A percentile compares a stretch with the other conserved stretches of the same genome.
Conservation (phyloP, 2,113 vertebrate genomes). For the Lipophrys pholis region DNA sequence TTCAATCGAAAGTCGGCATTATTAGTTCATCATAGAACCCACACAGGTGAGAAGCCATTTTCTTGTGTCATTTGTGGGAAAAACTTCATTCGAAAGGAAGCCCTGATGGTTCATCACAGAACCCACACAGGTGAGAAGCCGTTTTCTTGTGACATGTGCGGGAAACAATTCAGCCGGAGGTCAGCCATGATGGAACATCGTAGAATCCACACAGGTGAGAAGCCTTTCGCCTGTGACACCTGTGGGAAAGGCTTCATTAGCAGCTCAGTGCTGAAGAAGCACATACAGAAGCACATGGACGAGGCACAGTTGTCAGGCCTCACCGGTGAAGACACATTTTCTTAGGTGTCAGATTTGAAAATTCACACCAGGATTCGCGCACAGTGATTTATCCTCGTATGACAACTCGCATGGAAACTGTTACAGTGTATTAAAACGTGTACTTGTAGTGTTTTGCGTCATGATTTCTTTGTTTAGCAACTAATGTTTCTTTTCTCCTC, state of each 20-base stretch:
- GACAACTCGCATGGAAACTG: too few species aligned
- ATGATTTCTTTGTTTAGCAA: background rate
- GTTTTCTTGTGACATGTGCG: too few species aligned
- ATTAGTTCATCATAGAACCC: background rate
- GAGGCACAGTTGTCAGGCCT: background rate
- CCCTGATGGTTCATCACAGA: too few species aligned
- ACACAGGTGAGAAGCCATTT: conserved; percentile 14
- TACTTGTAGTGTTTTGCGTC: too few species aligned
- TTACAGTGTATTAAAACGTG: too few species aligned
- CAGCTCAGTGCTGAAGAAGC: conserved; percentile 24
- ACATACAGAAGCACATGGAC: conserved; percentile 34
- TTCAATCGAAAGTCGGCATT: background rate
- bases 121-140: too few species aligned
- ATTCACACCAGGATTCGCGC: too few species aligned
- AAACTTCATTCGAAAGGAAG: conserved; percentile 1
- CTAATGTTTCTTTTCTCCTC: too few species aligned
- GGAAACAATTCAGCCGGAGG: too few species aligned
- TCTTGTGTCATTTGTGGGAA: conserved; percentile 42
- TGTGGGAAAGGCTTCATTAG: background rate
- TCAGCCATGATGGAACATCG: background rate
- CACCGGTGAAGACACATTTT: too few species aligned
- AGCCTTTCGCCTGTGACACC: conserved; percentile 20
- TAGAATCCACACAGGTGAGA: conserved; percentile 7
- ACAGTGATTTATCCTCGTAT: too few species aligned
- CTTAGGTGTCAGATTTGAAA: too few species aligned